Conservation (phyloP, 2,888 invertebrate species). For the Taphrorychus bicolor region DNA sequence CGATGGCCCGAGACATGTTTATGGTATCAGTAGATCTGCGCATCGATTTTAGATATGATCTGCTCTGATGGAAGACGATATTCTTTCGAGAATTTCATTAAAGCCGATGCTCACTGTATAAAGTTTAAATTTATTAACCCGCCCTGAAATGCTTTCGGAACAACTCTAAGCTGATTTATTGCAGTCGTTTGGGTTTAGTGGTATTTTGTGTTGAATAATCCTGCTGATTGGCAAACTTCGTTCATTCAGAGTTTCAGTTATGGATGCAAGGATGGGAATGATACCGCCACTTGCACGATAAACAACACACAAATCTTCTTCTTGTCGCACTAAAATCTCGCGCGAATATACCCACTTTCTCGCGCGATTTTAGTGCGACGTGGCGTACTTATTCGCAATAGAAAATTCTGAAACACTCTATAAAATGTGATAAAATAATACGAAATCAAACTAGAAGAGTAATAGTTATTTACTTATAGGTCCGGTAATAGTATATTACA, state of each 20-base stretch:
- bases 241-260: not conserved
- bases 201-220: constrained; percentile 5
- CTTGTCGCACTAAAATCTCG: too few relatives aligned
- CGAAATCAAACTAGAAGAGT: too few relatives aligned
- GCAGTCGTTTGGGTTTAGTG: constrained; percentile 10
- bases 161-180: constrained; percentile 17
- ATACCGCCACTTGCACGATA: not conserved
- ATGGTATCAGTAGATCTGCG: constrained; percentile 43
- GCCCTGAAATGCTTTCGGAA: constrained; percentile 9
- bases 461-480: too few relatives aligned
- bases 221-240: not conserved
- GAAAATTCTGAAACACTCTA: too few relatives aligned
- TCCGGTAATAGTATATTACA: too few relatives aligned
- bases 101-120: constrained; percentile 28
- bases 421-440: too few relatives aligned
- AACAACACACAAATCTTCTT: too few relatives aligned
- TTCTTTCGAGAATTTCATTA: constrained; percentile 30
- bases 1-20: constrained; percentile 42
- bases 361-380: too few relatives aligned
- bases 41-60: constrained; percentile 34
- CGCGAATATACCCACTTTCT: too few relatives aligned
- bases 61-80: constrained; percentile 13
- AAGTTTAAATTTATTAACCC: constrained; percentile 29
- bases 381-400: too few relatives aligned
- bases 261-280: not conserved